Conservation (phyloP, 2,888 invertebrate genomes). For the Protonemura montana region DNA sequence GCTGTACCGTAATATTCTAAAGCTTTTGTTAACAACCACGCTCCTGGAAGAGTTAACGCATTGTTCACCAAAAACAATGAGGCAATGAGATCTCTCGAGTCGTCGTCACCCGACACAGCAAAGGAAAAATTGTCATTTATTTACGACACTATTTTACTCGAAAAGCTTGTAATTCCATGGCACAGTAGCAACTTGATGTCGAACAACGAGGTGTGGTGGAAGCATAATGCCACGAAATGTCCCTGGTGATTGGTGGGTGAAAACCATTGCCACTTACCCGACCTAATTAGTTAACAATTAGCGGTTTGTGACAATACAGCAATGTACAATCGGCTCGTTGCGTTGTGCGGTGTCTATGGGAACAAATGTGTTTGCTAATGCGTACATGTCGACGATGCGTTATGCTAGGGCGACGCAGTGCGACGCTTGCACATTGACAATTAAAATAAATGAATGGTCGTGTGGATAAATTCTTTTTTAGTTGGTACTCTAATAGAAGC, state of each 20-base stretch:
- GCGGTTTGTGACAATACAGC: background rate
- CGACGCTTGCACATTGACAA: too few species aligned
- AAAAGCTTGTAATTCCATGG: background rate
- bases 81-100: background rate
- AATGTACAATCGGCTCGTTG: background rate
- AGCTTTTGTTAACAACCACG: background rate
- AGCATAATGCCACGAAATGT: background rate
- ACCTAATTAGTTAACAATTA: slow-evolving; percentile 29
- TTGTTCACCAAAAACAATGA: background rate
- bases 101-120: background rate
- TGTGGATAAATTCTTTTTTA: too few species aligned
- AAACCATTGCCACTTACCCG: slow-evolving; percentile 28
- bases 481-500: too few species aligned
- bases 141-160: background rate
- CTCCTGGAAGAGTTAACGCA: background rate
- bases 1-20: background rate
- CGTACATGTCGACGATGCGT: background rate
- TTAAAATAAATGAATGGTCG: too few species aligned
- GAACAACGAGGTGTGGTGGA: background rate
- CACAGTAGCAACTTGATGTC: background rate
- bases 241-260: background rate
- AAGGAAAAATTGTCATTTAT: background rate
- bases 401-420: too few species aligned
- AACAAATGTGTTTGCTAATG: background rate
- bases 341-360: background rate